Percentiles rank a stretch among this genome's conserved stretches.
Evolutionary conservation across 2,113 vertebrate genomes (phyloP).

Genomic region (Ageneiosus marmoratus): DNA sequence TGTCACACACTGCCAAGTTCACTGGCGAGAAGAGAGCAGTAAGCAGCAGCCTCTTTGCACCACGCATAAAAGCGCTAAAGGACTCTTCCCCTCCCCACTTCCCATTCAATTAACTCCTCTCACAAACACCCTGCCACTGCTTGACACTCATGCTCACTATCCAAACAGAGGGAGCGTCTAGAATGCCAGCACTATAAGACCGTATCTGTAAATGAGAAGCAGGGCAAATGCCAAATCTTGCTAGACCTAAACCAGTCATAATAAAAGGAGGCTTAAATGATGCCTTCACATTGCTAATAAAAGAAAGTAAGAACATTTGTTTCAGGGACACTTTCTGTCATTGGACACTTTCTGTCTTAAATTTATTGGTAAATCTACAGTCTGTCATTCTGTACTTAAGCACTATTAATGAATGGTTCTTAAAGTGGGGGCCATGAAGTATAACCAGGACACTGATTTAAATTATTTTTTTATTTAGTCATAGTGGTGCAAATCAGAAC

Average conservation of each 20-base stretch:
- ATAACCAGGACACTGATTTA: not conserved
- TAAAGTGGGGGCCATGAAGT: not conserved
- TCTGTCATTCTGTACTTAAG: slow-evolving; percentile 52
- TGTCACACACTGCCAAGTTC: slow-evolving; percentile 70
- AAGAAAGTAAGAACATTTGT: not conserved
- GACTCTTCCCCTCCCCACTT: slow-evolving; percentile 55
- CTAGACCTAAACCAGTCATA: not conserved
- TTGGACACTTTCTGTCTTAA: not conserved
- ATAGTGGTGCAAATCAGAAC: not conserved
- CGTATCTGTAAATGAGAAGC: slow-evolving; percentile 33
- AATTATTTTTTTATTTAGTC: not conserved
- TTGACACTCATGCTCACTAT: slow-evolving; percentile 46
- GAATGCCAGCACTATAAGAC: slow-evolving; percentile 24
- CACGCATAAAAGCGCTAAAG: slow-evolving; percentile 63
- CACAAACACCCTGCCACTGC: slow-evolving; percentile 44
- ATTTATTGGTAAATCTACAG: not conserved
- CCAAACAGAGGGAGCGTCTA: slow-evolving; percentile 27
- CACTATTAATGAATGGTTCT: slow-evolving; percentile 21
- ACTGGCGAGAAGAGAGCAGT: slow-evolving; percentile 63
- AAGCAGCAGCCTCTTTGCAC: slow-evolving; percentile 60
- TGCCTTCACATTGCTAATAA: slow-evolving; percentile 16
- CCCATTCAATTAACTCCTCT: slow-evolving; percentile 63
- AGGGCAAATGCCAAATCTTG: slow-evolving; percentile 5
- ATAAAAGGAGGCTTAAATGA: not conserved
- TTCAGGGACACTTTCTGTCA: not conserved